Base-by-base conservation (phyloP, 2,888 invertebrate species). In the Cerastis leucographa region DNA sequence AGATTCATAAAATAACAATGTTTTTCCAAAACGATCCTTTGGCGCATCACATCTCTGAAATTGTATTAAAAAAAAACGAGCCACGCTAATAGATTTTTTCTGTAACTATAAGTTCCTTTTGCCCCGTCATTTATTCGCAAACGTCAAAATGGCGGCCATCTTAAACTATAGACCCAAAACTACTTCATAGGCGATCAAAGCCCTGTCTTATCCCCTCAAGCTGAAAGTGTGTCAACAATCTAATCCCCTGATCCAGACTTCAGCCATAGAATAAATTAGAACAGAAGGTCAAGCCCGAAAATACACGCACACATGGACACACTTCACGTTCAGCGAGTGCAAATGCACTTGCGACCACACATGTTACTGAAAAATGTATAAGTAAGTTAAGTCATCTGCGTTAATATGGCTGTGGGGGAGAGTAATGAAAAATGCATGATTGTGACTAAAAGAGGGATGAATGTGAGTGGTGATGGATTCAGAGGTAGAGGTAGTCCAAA, bases 211-310 rank as follows among this genome's bases (percentile, higher is more conserved):
- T 54, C 67, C 51, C 54, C 59, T 76, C 62, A 14, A 66, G 44
- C 59, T 54, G 59, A 68, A 85, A 83, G 51, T 77, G 64, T 83
- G 83, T 83, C 83, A 83, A 83, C 72, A 62, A 35, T 54, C 56
- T 83, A 81, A 78, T 76, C 56, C 76, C 64, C 19, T 56, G 49
- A 81, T 59, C 56, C 76, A 76, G 42, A 76, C 49, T 59, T n/a
- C 9, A 44, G 12, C 7, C 78, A 76, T 35, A 29, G 1, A 44
- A 44, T 25, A 65, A 25, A 59, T 19, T n/a, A 9, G 0, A 1
- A 19, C 65, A 65, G 76, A 78, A 78, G n/a, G 4, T 0, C 6
- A 22, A 40, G 2, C 6, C 9, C 2, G 5, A 70, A 14, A 69
- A 68, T 17, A 11, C 14, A 56, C 14, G 19, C 51, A 72, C 14